These are phyloP conservation scores for Taxidea taxus DNA, from an alignment of 2,113 vertebrate species.

Conservation along the genomic window DNA sequence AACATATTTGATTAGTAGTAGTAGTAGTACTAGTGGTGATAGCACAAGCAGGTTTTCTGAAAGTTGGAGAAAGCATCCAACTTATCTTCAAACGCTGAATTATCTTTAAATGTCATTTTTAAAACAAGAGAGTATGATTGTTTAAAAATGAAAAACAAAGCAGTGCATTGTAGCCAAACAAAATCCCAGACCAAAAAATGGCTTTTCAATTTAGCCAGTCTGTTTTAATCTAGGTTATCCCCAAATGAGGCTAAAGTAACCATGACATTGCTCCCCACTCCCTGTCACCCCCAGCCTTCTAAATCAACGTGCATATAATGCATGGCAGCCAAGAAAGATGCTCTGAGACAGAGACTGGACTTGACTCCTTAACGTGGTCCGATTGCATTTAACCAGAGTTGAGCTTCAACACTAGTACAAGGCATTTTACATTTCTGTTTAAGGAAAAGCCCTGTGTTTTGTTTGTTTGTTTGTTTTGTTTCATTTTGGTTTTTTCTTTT, in stretches of 20 bases:
- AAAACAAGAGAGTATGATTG: background rate
- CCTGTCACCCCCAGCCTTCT: background rate
- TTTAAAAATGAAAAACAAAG: constrained; percentile 36
- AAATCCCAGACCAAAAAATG: background rate
- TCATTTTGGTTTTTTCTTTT: constrained; percentile 38
- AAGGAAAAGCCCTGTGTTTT: background rate
- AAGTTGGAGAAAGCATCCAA: background rate
- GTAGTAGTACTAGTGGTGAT: background rate
- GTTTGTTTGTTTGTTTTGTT: too few relatives aligned
- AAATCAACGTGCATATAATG: background rate
- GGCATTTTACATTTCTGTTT: background rate
- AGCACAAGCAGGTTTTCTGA: background rate
- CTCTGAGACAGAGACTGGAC: background rate
- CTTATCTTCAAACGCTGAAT: background rate
- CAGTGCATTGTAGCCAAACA: background rate
- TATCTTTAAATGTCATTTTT: constrained; percentile 34
- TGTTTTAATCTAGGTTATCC: constrained; percentile 24
- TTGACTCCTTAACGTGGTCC: background rate
- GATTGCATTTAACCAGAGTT: constrained; percentile 10
- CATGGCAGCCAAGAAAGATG: background rate
- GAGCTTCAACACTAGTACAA: background rate
- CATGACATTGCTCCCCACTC: background rate
- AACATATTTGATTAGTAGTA: constrained; percentile 16
- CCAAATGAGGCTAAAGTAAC: background rate
- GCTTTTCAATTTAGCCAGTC: constrained; percentile 15